Base-by-base conservation (phyloP, 2,888 invertebrate genomes). In the Leuctra nigra region DNA sequence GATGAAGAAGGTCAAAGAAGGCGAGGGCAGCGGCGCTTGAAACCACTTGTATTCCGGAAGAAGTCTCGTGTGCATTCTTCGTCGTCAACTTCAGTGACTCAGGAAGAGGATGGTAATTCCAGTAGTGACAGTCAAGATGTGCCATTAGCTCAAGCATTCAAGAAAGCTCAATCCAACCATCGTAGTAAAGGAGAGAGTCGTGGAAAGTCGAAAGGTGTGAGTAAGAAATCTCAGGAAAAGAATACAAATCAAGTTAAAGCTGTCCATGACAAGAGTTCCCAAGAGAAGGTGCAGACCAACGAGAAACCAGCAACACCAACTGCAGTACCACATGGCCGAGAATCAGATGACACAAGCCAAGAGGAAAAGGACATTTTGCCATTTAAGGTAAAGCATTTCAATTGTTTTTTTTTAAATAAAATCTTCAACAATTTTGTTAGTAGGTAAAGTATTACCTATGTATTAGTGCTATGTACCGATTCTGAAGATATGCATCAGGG, bases 1-100 rank as follows among this genome's bases (percentile, higher is more conserved):
- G 59, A 60, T 48, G 59, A 60, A 13, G 59, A 60, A 25, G 55
- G 55, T 18, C 20, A 46, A 2, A 29, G 53, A 11, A 50, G 57
- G 11, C 46, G 59, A 2, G 47, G 57, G 4, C 38, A 36, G 20
- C 53, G 59, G 3, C 55, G 59, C 1, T 36, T 53, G 13, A 52
- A 55, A 4, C 53, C 57, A 4, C 25, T 60, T 11, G 20, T 57
- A 7, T 55, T 55, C 35, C 55, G 57, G 14, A 60, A 60, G 38
- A 57, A 57, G 41, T 36, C 53, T 16, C 56, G 56, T 1, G 22
- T 44, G 18, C 7, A 14, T 4, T 14, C 7, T n/a, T 20, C 20
- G 22, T 14, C 33, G 6, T n/a, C n/a, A n/a, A n/a, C n/a, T n/a
- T 13, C 25, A 2, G 25, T 3, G 24, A 16, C 25, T 2, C 9